Base-by-base conservation (phyloP, 2,113 vertebrate genomes). In the Eudorcas thomsonii region DNA sequence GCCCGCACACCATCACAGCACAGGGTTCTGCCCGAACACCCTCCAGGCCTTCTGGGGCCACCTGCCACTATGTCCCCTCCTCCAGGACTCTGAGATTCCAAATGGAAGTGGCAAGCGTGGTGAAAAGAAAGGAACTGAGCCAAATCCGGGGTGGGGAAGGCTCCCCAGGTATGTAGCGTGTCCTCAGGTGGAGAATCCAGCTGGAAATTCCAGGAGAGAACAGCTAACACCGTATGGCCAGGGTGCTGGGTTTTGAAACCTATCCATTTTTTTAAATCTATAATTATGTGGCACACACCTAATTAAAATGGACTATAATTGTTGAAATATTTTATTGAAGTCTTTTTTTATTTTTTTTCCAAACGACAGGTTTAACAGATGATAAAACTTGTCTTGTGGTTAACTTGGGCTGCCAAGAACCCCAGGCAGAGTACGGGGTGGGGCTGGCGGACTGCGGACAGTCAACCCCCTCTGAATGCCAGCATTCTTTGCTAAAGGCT, bases 371-470 rank as follows among this genome's bases (percentile, higher is more conserved):
- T 99, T 99, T 99, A 98, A 96, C 98, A 99, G 98, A 99, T 99
- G 99, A 99, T 99, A 98, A 98, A 99, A 99, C 99, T 99, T 99
- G 99, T 99, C 99, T 99, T 99, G 99, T 98, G 98, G 98, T 98
- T 99, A 98, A 88, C 98, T 33, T 26, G 50, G 95, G 81, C 98
- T 99, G 98, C 99, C 99, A 99, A 98, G 99, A 98, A 98, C 98
- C 99, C 94, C 94, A 88, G 98, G 99, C 98, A 93, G 98, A 98
- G 98, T 64, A 90, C 98, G 92, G 98, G 98, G 98, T 98, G 98
- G 98, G 97, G 98, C 98, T 0, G 90, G 21, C 74, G 98, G 96
- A 71, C 78, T 98, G 97, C 97, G 99, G 99, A 99, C 99, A 98
- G 98, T 98, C 95, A 93, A 90, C 94, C 96, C 95, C 25, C 59